Evolutionary conservation across 1,140 invertebrate genomes (phyloP).

Genomic region (Drosophila neocordata): DNA sequence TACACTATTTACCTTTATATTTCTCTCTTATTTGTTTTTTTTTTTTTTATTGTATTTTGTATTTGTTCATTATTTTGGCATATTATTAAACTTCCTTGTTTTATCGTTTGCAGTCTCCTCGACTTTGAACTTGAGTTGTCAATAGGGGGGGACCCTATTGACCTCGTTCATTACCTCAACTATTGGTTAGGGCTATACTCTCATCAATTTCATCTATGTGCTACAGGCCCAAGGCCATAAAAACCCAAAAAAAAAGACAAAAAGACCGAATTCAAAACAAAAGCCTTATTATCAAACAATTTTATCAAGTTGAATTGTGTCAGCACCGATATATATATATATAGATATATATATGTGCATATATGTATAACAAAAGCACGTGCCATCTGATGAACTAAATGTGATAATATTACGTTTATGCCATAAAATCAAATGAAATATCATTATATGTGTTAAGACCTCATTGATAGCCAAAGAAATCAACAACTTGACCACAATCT

Average conservation of each 20-base stretch:
- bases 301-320: not conserved
- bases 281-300: not conserved
- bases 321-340: not conserved
- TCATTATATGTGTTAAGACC: too few relatives aligned
- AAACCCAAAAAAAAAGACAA: not conserved
- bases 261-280: not conserved
- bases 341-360: too few relatives aligned
- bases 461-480: too few relatives aligned
- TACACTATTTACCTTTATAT: not conserved
- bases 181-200: not conserved
- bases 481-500: not conserved
- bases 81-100: not conserved
- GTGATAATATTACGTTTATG: not conserved
- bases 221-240: not conserved
- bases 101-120: not conserved
- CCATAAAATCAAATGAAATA: not conserved
- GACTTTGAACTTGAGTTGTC: conserved; percentile 5
- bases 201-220: not conserved
- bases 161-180: not conserved
- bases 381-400: conserved; percentile 8
- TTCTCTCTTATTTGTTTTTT: not conserved
- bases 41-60: not conserved
- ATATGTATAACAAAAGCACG: not conserved
- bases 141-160: not conserved
- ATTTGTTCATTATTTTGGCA: not conserved